Base-by-base conservation (phyloP, 2,113 vertebrate genomes). In the Oryzias celebensis region DNA sequence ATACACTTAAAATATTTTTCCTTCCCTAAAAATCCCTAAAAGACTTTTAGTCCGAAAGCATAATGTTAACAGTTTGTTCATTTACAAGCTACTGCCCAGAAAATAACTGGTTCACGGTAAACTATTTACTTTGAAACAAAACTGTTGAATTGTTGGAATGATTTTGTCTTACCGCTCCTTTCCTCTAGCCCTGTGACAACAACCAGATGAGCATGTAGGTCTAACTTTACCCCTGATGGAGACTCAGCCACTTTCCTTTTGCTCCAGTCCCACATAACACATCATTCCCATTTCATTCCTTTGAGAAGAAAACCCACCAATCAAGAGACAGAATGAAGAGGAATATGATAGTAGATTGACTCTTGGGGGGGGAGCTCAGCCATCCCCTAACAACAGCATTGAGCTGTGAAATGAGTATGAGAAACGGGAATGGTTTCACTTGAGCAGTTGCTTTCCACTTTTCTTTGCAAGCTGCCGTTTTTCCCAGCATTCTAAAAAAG, bases 341-440 rank as follows among this genome's bases (percentile, higher is more conserved):
- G 72, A 76, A 78, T 76, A 82, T 48, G 75, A 80, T 65, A 62
- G 68, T 54, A 74, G 86, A 90, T 87, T 90, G 86, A 88, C 81
- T 85, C 36, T 16, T 68, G 23, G 57, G 45, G 73, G 53, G 63
- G 66, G 78, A 77, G 73, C 66, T 75, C 64, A 73, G 65, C 71
- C 76, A 49, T 72, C 83, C 81, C 89, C 88, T 74, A 83, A 90
- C 87, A 91, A 88, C 89, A 91, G 85, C 85, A 73, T 84, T 81
- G 54, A 81, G 80, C 87, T 85, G 85, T 80, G 79, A 84, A 72
- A 77, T 56, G 74, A 80, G 77, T 63, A 26, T 2, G 65, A 75
- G 67, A 81, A 68, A 68, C 62, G 10, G 43, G 65, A 66, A 62
- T 57, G 68, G 73, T 68, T 45, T 73, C 57, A 70, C 46, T 44